Conservation (phyloP, 2,888 invertebrate genomes). For the Scrobipalpa atriplicella region DNA sequence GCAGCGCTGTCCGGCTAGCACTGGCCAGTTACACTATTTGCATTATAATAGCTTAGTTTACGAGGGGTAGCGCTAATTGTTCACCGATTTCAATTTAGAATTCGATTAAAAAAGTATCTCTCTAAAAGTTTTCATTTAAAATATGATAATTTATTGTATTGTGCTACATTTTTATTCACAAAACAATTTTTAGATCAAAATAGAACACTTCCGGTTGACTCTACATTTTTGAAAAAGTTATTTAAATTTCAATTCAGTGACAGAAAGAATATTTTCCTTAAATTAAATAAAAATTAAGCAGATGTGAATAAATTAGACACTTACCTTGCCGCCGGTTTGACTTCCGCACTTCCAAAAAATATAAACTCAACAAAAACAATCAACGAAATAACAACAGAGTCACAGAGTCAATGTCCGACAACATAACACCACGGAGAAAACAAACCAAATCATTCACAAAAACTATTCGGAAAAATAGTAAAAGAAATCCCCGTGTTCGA, state of each 20-base stretch:
- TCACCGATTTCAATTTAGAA: constrained; percentile 32
- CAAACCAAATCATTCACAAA: constrained; percentile 59
- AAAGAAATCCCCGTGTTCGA: constrained; percentile 43
- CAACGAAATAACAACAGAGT: constrained; percentile 73
- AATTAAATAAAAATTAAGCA: not conserved
- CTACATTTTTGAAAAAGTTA: constrained; percentile 36
- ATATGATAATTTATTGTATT: constrained; percentile 10
- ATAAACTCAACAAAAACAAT: constrained; percentile 64
- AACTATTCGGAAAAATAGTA: constrained; percentile 42
- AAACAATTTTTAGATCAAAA: not conserved
- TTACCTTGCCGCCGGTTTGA: constrained; percentile 58
- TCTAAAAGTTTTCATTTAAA: constrained; percentile 5
- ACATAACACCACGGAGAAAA: constrained; percentile 49
- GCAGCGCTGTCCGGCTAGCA: constrained; percentile 41
- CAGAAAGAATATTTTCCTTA: constrained; percentile 2
- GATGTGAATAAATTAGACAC: constrained; percentile 38
- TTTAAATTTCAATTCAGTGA: constrained; percentile 31
- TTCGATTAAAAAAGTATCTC: constrained; percentile 17
- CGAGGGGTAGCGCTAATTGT: constrained; percentile 60
- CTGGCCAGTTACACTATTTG: constrained; percentile 47
- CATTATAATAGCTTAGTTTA: constrained; percentile 62
- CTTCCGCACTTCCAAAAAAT: constrained; percentile 44
- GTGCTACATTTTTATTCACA: not conserved
- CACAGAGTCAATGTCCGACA: constrained; percentile 70
- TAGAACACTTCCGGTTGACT: constrained; percentile 25